A percentile compares a stretch with the other conserved stretches of the same genome.
Evolutionary conservation across 1,140 invertebrate genomes (phyloP).

Genomic region (Heliconius nattereri): DNA sequence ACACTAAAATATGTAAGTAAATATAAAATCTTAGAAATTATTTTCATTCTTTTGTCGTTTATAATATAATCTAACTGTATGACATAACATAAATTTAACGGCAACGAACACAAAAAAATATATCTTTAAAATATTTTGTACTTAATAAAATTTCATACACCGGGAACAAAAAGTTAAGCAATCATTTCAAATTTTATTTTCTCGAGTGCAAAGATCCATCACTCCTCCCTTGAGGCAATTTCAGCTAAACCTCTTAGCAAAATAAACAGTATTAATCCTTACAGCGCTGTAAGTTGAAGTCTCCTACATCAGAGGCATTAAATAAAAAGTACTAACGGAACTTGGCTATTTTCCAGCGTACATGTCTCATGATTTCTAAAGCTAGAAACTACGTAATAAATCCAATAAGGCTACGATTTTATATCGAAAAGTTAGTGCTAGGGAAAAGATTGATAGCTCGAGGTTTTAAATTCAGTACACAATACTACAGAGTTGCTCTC

Average conservation of each 20-base stretch:
- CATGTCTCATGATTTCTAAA: slow-evolving; percentile 48
- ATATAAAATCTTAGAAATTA: neutral
- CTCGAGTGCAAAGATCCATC: slow-evolving; percentile 32
- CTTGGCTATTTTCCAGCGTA: slow-evolving; percentile 53
- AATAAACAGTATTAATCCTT: slow-evolving; percentile 70
- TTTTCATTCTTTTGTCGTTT: neutral
- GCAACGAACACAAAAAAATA: neutral
- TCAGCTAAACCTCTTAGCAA: slow-evolving; percentile 67
- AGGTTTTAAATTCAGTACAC: slow-evolving; percentile 14
- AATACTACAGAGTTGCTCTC: neutral
- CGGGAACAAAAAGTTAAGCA: slow-evolving; percentile 25
- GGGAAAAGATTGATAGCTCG: slow-evolving; percentile 2
- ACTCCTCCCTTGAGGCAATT: slow-evolving; percentile 51
- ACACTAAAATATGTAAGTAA: too few species aligned
- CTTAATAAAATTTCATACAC: slow-evolving; percentile 14
- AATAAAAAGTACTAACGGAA: slow-evolving; percentile 59
- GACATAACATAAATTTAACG: neutral
- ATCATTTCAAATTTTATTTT: slow-evolving; percentile 35
- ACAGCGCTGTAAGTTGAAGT: slow-evolving; percentile 54
- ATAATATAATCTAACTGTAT: neutral
- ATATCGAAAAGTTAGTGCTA: slow-evolving; percentile 15
- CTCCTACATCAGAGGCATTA: slow-evolving; percentile 67
- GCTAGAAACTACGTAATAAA: slow-evolving; percentile 33
- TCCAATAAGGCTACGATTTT: slow-evolving; percentile 36
- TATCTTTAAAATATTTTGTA: neutral